Evolutionary conservation across 1,140 invertebrate species (phyloP).

Genomic region (Heliconius eleuchia): DNA sequence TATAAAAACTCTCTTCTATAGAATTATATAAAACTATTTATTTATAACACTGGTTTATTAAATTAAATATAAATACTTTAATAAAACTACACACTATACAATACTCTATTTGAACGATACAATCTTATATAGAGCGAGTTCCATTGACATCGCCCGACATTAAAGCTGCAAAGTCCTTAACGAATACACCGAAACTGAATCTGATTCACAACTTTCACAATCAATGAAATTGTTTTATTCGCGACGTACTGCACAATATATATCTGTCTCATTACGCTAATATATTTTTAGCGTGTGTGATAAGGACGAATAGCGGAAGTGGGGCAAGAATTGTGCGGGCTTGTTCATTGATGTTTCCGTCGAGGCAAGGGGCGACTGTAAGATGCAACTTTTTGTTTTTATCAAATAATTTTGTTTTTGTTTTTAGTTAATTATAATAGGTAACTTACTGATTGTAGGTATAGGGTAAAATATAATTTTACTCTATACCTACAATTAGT

Average conservation of each 20-base stretch:
- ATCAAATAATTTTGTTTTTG: not conserved
- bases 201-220: slow-evolving; percentile 58
- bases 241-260: slow-evolving; percentile 37
- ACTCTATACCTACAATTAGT: too few species aligned
- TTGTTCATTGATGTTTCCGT: slow-evolving; percentile 72
- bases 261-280: slow-evolving; percentile 39
- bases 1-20: too few species aligned
- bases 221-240: slow-evolving; percentile 62
- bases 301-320: slow-evolving; percentile 65
- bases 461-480: not conserved
- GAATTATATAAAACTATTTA: too few species aligned
- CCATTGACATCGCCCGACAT: slow-evolving; percentile 23
- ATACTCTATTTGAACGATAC: not conserved
- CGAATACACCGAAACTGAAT: slow-evolving; percentile 43
- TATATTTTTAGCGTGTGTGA: slow-evolving; percentile 42
- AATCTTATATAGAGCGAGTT: not conserved
- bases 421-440: not conserved
- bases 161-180: slow-evolving; percentile 26
- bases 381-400: slow-evolving; percentile 27
- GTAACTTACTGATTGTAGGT: too few species aligned
- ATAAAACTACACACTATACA: not conserved
- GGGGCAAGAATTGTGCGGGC: slow-evolving; percentile 64
- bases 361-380: slow-evolving; percentile 50
- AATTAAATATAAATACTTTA: not conserved
- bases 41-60: not conserved